Conservation (phyloP, 1,140 invertebrate species). For the Saccostrea echinata region DNA sequence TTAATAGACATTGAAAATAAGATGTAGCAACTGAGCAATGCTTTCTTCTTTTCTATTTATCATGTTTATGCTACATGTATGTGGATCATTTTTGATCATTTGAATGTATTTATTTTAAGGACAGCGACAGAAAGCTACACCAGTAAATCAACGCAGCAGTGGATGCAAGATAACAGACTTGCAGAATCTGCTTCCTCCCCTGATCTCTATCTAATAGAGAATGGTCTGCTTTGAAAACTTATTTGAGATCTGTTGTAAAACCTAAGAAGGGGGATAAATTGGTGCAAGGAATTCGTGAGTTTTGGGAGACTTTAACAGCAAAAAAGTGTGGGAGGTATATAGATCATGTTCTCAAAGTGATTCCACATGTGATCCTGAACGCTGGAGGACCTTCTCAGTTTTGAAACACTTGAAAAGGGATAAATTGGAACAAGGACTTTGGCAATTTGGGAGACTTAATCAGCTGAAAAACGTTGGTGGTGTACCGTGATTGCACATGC, state of each 20-base stretch:
- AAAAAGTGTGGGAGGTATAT: constrained; percentile 42
- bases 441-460: no score
- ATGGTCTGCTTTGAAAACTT: constrained; percentile 42
- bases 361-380: constrained; percentile 41
- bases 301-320: constrained; percentile 38
- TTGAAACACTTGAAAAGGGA: no score
- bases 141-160: constrained; percentile 39
- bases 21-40: no score
- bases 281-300: constrained; percentile 28
- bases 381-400: constrained; percentile 37
- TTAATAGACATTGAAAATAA: no score
- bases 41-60: no score
- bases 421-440: no score
- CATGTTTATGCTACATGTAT: no score
- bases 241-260: background rate
- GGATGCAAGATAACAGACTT: no score
- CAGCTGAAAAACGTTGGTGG: no score
- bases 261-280: constrained; percentile 45
- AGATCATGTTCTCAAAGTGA: constrained; percentile 39
- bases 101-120: no score
- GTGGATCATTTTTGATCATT: no score
- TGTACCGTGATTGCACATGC: no score
- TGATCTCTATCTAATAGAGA: constrained; percentile 38
- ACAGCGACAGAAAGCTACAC: constrained; percentile 48
- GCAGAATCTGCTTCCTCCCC: constrained; percentile 40